Base-by-base conservation (phyloP, 2,888 invertebrate species). In the Chrysotoxum bicinctum region DNA sequence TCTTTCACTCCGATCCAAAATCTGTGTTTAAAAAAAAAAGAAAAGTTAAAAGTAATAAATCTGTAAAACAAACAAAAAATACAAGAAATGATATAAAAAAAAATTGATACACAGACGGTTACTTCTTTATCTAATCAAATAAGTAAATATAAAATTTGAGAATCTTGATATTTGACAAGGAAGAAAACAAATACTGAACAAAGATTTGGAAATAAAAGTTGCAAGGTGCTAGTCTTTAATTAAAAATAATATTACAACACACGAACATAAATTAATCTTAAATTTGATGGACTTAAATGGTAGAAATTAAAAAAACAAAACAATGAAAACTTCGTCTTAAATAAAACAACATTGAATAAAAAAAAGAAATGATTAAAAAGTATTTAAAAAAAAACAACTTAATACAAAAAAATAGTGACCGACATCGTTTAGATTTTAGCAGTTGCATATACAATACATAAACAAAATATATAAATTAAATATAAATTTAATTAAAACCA, bases 1-100 rank as follows among this genome's bases (percentile, higher is more conserved):
- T 84, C 62, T 75, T 84, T 72, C 75, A 84, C 66, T 84, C 84
- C 84, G 84, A 84, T 84, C 84, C 84, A 84, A 84, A 84, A 75
- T 37, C 54, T 75, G 66, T 79, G 72, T 66, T 74, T 68, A 66
- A 58, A 37, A 58, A 52, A 26, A 54, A 77, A 12, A 6, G 14
- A 84, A 52, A 58, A 35, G 52, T 37, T 56, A 52, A 62, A 77
- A 40, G 16, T 37, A 52, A 35, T 45, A 79, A 74, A 62, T 37
- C 21, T 23, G 37, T 16, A 68, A 60, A 50, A 19, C 37, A 40
- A 12, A n/a, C n/a, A 58, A 19, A 9, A 19, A 30, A 45, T 35
- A 14, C 10, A 45, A 69, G 12, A 40, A 21, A 68, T 21, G 21
- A 45, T 16, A 62, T 26, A 26, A 12, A 9, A 21, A n/a, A 40